Base-by-base conservation (phyloP, 2,113 vertebrate species). In the Glaucidium brasilianum region DNA sequence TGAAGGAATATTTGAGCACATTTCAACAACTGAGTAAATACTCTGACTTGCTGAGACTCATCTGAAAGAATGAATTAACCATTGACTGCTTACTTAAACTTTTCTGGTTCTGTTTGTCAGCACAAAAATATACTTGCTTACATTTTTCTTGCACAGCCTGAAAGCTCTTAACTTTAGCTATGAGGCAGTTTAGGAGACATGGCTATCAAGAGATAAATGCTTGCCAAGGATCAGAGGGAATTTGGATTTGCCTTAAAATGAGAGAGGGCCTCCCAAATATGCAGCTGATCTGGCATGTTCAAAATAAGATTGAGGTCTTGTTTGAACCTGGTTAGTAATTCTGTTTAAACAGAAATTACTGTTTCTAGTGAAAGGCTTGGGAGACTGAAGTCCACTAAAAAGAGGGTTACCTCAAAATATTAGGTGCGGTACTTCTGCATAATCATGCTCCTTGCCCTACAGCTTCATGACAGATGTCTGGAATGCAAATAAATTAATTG, bases 211-310 rank as follows among this genome's bases (percentile, higher is more conserved):
- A 76, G 60, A 34, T 32, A 92, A 92, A 80, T 83, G 50, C n/a
- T 94, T 88, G 67, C 64, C 76, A 89, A 58, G n/a, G 50, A 84
- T 84, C 92, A 92, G 75, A 85, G 53, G 8, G 58, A 63, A 91
- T 82, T 80, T 85, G 59, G 52, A 88, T 95, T 85, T 93, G 89
- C 85, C 59, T 80, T 87, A 91, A 93, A 88, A 86, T 87, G 64
- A 47, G 30, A 59, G 30, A 63, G 52, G 34, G 7, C 12, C 45
- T 83, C 68, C 47, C 41, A 83, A 50, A 71, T 50, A 11, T 8
- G 11, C 35, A 82, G 43, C 66, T 85, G n/a, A 72, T 92, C 60
- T 69, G 69, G 37, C 53, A 49, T 20, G 17, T 92, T 91, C 56
- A 78, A 43, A 95, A 43, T 53, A 45, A 88, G 71, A 55, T 16